Conservation (phyloP, 1,140 invertebrate species). For the Neodiprion virginianus region DNA sequence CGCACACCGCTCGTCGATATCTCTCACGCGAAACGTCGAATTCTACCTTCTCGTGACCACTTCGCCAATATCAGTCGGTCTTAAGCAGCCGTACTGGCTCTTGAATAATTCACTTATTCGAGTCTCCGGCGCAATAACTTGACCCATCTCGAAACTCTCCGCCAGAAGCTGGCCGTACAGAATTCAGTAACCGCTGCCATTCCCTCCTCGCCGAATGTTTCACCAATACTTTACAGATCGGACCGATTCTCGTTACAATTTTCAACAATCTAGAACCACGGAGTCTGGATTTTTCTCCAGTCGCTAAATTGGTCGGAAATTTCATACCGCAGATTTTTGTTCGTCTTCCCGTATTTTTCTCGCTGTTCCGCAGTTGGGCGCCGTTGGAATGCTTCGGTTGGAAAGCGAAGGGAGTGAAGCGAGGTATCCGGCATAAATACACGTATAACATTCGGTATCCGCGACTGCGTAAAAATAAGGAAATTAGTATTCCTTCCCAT, state of each 20-base stretch:
- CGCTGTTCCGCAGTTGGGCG: not conserved
- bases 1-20: not conserved
- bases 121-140: not conserved
- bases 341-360: not conserved
- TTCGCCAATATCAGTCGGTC: not conserved
- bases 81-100: not conserved
- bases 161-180: not conserved
- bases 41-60: constrained; percentile 5
- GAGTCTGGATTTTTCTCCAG: not conserved
- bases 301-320: not conserved
- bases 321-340: too few relatives aligned
- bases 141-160: not conserved
- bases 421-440: not conserved
- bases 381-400: not conserved
- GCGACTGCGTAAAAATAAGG: not conserved
- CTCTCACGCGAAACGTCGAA: not conserved
- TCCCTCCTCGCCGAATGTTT: too few relatives aligned
- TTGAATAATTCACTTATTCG: not conserved
- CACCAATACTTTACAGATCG: too few relatives aligned
- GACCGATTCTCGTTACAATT: too few relatives aligned
- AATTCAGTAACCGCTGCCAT: not conserved
- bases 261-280: too few relatives aligned
- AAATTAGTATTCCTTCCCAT: constrained; percentile 11
- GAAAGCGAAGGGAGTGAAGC: not conserved
- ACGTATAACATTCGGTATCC: not conserved